phyloP scores from a whole-genome alignment of 2,888 invertebrate genomes.

The Caenorhabditis imperialis region DNA sequence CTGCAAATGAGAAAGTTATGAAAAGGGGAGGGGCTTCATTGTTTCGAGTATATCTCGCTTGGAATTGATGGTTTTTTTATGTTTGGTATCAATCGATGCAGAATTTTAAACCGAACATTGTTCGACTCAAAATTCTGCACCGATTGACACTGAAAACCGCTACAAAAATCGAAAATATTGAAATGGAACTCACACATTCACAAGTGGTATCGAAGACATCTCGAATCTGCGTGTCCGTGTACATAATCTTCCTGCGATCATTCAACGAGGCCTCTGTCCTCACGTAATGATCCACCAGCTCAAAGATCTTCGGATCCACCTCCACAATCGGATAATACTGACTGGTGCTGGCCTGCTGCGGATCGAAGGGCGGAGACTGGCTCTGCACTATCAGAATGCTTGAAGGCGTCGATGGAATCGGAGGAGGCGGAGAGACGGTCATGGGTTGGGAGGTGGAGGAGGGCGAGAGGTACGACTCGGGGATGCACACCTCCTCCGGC shows the following conservation, averaged over 20 bases:
- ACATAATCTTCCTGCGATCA: constrained; percentile 63
- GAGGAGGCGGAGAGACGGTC: constrained; percentile 15
- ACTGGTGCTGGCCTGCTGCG: constrained; percentile 41
- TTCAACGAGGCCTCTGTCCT: constrained; percentile 60
- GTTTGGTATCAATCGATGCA: too few species aligned
- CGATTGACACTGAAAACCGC: too few species aligned
- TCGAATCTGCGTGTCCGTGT: constrained; percentile 60
- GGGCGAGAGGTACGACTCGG: constrained; percentile 40
- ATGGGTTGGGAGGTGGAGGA: constrained; percentile 22
- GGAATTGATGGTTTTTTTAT: not conserved
- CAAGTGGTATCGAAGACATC: constrained; percentile 59
- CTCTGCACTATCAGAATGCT: constrained; percentile 3
- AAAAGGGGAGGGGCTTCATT: not conserved
- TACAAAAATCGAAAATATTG: too few species aligned
- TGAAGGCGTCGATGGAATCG: constrained; percentile 8
- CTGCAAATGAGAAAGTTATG: constrained; percentile 53
- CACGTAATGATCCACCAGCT: constrained; percentile 54
- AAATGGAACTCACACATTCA: constrained; percentile 66
- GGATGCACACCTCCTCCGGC: constrained; percentile 24
- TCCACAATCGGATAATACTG: constrained; percentile 34
- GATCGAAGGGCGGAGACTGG: constrained; percentile 46
- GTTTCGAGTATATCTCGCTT: not conserved
- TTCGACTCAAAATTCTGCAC: too few species aligned
- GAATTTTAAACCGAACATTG: too few species aligned
- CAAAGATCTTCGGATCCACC: constrained; percentile 24